These are phyloP conservation scores for Ranitomeya variabilis DNA, from an alignment of 2,113 vertebrate genomes.

Conservation along the genomic window DNA sequence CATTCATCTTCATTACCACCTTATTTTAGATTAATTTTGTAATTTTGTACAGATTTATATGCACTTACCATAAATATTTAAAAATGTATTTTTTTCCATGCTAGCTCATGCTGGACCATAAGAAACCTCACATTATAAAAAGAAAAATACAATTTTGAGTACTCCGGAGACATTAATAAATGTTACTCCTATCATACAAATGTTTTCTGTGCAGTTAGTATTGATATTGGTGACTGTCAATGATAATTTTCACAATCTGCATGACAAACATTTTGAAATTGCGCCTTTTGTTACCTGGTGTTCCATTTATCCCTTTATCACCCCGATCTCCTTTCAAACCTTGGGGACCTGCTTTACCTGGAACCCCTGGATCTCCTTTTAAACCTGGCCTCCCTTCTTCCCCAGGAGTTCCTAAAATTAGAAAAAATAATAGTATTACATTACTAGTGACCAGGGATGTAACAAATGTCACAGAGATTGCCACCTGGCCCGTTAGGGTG, in stretches of 20 bases:
- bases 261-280: not conserved
- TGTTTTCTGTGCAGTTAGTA: not conserved
- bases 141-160: not conserved
- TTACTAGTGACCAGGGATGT: too few species aligned
- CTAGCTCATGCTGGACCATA: not conserved
- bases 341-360: constrained; percentile 39
- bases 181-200: not conserved
- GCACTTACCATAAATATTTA: too few species aligned
- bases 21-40: too few species aligned
- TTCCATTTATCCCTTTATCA: constrained; percentile 2
- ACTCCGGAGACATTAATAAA: not conserved
- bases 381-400: constrained; percentile 6
- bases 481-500: too few species aligned
- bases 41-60: too few species aligned
- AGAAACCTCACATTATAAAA: not conserved
- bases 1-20: too few species aligned
- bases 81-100: not conserved
- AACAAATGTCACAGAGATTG: too few species aligned
- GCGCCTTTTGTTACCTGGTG: not conserved
- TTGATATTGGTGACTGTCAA: not conserved
- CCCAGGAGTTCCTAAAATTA: not conserved
- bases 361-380: constrained; percentile 10
- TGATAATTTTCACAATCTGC: not conserved
- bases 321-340: constrained; percentile 35
- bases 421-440: not conserved